Conservation (phyloP, 2,113 vertebrate species). For the Guaruba guarouba region DNA sequence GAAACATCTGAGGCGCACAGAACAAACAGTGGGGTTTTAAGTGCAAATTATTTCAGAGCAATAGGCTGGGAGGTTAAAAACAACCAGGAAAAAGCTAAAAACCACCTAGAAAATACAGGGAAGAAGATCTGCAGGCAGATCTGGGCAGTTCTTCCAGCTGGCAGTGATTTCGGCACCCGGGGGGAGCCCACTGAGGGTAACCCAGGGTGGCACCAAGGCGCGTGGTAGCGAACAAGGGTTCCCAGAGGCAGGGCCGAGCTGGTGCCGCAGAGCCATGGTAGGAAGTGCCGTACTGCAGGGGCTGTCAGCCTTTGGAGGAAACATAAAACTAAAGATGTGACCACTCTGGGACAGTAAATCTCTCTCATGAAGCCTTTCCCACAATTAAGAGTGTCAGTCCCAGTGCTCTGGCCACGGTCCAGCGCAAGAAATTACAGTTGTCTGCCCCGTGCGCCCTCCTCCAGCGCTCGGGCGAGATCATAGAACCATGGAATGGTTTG, state of each 20-base stretch:
- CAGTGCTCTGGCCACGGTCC: conserved; percentile 22
- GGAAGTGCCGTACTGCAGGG: not conserved
- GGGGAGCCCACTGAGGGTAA: not conserved
- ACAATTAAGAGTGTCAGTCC: conserved; percentile 57
- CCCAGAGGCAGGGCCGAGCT: rapidly evolving
- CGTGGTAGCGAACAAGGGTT: not conserved
- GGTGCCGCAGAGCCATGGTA: not conserved
- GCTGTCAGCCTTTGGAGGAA: conserved; percentile 47
- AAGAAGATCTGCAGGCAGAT: not conserved
- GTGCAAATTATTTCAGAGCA: not conserved
- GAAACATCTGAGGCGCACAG: not conserved
- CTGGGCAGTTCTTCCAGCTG: not conserved
- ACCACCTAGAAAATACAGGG: not conserved
- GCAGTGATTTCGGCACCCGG: not conserved
- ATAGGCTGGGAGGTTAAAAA: not conserved
- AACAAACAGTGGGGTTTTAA: not conserved
- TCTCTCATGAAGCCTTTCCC: conserved; percentile 63
- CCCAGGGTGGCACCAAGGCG: not conserved
- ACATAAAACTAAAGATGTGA: conserved; percentile 67
- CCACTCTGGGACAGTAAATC: conserved; percentile 66
- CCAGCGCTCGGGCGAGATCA: not conserved
- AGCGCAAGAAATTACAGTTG: not conserved
- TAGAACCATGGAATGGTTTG: not conserved
- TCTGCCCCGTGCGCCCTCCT: not conserved
- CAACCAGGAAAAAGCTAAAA: not conserved